Evolutionary conservation across 2,113 vertebrate genomes (phyloP), one percentile per base, ranked within the genome.

Genomic region (Chaetodon trifascialis): DNA sequence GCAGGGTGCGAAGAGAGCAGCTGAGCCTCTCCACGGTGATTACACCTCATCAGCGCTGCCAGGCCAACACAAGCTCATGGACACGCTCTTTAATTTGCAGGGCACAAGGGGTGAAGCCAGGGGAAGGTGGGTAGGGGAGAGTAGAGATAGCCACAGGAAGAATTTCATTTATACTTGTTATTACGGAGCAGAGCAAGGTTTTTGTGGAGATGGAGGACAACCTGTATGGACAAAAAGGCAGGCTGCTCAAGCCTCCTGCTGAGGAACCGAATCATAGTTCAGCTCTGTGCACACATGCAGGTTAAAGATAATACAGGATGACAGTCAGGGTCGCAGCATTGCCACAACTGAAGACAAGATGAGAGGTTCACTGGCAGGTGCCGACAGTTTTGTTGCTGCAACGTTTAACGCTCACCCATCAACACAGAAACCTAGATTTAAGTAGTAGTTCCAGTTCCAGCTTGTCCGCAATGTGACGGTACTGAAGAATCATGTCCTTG

Each of bases 1-100:
- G 74, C 73, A 55, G 36, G 52, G 59, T 58, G 76, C 12, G 52
- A 88, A 72, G 66, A 80, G 80, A 88, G 77, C 87, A 83, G 82
- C 78, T 84, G 86, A 91, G 71, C 56, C 89, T 90, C 76, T 92
- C 76, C 56, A 71, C 62, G 47, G 76, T 88, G 84, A 92, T 93
- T 90, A 86, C 21, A 19, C 52, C 77, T 88, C 86, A 90, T 92
- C 86, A 82, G 7, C 5, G 19, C 75, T 66, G 49, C 76, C 23
- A 63, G 34, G 66, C 72, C 67, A 17, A 59, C 14, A 19, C 73
- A 54, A 70, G 49, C 73, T 73, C 86, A 65, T 40, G 59, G 87
- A 86, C 42, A 80, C 49, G 36, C 81, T 79, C 80, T 72, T 86
- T 85, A 85, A 90, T 79, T 84, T 76, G 62, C 60, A 69, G 78